Evolutionary conservation across 2,113 vertebrate species (phyloP).

Genomic region (Ifrita kowaldi): DNA sequence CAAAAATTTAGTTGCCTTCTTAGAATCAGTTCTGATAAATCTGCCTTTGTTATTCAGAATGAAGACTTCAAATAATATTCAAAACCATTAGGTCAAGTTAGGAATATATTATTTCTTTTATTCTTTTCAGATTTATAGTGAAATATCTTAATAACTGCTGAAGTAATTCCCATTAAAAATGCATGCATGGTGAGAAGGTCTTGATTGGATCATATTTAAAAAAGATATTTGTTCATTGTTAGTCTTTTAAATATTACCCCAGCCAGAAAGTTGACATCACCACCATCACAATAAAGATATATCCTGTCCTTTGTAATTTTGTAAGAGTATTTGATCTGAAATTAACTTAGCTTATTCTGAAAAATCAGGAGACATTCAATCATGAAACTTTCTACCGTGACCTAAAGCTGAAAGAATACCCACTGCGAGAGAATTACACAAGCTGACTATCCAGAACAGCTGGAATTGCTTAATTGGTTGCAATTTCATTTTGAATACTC

Average conservation of each 20-base stretch:
- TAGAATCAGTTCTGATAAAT: background rate
- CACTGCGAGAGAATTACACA: background rate
- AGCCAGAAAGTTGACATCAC: background rate
- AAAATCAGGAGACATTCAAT: background rate
- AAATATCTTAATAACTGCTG: background rate
- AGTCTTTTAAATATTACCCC: background rate
- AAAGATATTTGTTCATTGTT: background rate
- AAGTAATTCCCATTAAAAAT: background rate
- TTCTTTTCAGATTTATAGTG: background rate
- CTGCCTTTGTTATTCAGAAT: background rate
- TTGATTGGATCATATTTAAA: background rate
- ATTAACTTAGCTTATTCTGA: background rate
- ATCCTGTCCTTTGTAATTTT: background rate
- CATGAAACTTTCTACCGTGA: background rate
- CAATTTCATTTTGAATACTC: background rate
- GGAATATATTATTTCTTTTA: background rate
- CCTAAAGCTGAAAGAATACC: background rate
- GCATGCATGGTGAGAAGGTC: background rate
- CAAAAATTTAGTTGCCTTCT: background rate
- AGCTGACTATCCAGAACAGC: background rate
- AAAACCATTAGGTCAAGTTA: background rate
- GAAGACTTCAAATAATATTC: background rate
- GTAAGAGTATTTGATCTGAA: background rate
- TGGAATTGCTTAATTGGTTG: background rate
- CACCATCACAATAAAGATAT: background rate